Conservation (phyloP, 2,888 invertebrate species). For the Pedicia rivosa region DNA sequence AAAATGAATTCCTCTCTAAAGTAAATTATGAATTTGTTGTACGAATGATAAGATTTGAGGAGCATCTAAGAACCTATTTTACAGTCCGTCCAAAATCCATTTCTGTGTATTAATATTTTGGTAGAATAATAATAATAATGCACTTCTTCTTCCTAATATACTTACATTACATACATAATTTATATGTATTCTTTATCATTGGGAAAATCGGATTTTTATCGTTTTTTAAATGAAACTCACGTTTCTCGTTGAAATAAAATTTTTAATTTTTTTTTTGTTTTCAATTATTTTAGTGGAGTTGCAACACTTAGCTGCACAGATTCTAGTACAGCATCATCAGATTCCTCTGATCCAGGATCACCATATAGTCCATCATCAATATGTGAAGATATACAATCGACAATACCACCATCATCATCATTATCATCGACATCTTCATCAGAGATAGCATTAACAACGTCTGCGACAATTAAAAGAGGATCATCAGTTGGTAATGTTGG, state of each 20-base stretch:
- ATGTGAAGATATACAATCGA: constrained; percentile 33
- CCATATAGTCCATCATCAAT: constrained; percentile 55
- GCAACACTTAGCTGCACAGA: constrained; percentile 64
- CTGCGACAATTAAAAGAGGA: constrained; percentile 2
- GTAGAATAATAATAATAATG: too few relatives aligned
- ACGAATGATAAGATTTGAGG: too few relatives aligned
- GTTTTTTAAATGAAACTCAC: too few relatives aligned
- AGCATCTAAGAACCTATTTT: too few relatives aligned
- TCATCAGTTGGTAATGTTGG: neutral
- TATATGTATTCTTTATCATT: too few relatives aligned
- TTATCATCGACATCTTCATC: constrained; percentile 13
- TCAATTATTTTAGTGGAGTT: constrained; percentile 56
- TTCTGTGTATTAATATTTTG: too few relatives aligned
- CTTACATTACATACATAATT: too few relatives aligned
- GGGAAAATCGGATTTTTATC: too few relatives aligned
- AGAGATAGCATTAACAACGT: neutral
- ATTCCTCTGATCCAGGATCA: constrained; percentile 74
- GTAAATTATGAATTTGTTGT: too few relatives aligned
- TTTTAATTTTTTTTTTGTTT: constrained; percentile 10
- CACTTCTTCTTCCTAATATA: too few relatives aligned
- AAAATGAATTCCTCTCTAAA: too few relatives aligned
- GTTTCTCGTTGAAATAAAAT: neutral
- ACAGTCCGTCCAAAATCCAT: too few relatives aligned
- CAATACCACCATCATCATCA: constrained; percentile 21
- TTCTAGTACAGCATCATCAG: constrained; percentile 55